Conservation (phyloP, 2,113 vertebrate genomes). For the Malaclemys terrapin region DNA sequence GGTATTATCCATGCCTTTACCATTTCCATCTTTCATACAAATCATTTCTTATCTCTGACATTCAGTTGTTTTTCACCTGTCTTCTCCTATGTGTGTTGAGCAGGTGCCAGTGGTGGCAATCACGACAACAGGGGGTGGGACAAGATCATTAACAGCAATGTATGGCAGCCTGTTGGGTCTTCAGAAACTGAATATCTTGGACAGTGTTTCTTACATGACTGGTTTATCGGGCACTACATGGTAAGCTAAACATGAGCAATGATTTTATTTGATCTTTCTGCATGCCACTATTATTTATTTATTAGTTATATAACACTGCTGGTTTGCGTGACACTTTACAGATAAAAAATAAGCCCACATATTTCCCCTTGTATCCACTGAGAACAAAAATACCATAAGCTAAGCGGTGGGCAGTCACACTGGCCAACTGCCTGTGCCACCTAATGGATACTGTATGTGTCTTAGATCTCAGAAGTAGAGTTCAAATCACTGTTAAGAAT, state of each 20-base stretch:
- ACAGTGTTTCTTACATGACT: slow-evolving; percentile 85
- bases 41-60: not conserved
- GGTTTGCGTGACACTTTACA: not conserved
- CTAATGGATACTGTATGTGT: not conserved
- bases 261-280: not conserved
- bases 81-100: slow-evolving; percentile 8
- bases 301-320: not conserved
- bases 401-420: not conserved
- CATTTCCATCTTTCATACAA: not conserved
- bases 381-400: not conserved
- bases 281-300: not conserved
- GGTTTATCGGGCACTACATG: slow-evolving; percentile 92
- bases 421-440: not conserved
- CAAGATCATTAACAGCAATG: slow-evolving; percentile 84
- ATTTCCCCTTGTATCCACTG: not conserved
- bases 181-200: slow-evolving; percentile 85
- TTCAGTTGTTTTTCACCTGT: rapidly evolving
- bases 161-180: slow-evolving; percentile 86
- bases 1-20: not conserved
- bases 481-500: not conserved
- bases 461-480: not conserved
- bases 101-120: slow-evolving; percentile 89
- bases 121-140: slow-evolving; percentile 88
- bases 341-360: not conserved
- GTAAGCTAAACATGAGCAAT: slow-evolving; percentile 74